phyloP scores from a whole-genome alignment of 2,113 vertebrate species.

The Cathartes aura region DNA sequence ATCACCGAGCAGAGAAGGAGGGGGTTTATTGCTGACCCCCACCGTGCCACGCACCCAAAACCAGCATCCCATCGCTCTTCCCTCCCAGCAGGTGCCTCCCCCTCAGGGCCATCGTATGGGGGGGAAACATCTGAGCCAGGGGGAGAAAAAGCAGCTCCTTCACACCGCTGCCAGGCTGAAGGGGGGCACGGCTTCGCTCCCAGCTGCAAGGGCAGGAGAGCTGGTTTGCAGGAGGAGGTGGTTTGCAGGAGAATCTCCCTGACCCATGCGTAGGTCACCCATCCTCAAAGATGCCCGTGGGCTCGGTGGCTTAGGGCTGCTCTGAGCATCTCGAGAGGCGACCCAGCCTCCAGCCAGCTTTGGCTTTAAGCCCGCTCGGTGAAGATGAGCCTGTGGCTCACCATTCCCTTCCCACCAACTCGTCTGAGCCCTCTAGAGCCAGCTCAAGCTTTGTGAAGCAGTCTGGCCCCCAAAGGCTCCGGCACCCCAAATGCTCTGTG shows the following conservation, averaged over 20 bases:
- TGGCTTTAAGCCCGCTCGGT: not conserved
- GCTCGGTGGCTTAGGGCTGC: not conserved
- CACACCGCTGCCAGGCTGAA: not conserved
- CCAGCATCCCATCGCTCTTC: not conserved
- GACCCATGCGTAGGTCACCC: fast-evolving
- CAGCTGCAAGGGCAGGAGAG: not conserved
- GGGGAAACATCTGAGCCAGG: not conserved
- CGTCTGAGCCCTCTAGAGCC: not conserved
- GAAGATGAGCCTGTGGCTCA: not conserved
- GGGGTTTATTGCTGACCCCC: not conserved
- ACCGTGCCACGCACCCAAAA: fast-evolving
- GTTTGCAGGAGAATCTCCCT: not conserved
- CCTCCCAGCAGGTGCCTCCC: not conserved
- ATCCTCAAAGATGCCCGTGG: fast-evolving
- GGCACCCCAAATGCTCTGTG: fast-evolving
- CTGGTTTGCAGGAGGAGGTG: not conserved
- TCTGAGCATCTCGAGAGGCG: not conserved
- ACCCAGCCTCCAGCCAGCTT: not conserved
- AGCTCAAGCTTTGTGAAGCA: not conserved
- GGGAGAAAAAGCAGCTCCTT: not conserved
- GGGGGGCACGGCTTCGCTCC: not conserved
- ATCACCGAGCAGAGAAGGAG: fast-evolving
- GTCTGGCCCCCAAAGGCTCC: not conserved
- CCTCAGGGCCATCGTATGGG: fast-evolving
- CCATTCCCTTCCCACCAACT: not conserved